These are phyloP conservation scores for Clinocottus analis DNA, from an alignment of 2,113 vertebrate genomes.

Conservation along the genomic window DNA sequence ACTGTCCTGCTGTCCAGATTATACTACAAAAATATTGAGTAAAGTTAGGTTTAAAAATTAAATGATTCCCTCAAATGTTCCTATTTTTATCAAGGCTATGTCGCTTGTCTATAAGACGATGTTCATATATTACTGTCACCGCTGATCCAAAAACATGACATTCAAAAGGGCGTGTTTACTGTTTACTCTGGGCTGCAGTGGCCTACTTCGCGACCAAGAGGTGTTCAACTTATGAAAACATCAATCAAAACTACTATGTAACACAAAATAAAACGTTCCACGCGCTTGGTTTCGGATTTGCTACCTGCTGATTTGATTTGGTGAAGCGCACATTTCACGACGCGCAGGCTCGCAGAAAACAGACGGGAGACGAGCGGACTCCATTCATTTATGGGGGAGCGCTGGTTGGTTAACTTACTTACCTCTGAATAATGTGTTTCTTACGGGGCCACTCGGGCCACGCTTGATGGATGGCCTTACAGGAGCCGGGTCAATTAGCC, in stretches of 20 bases:
- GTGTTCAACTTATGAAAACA: not conserved
- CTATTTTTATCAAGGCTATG: too few species aligned
- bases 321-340: not conserved
- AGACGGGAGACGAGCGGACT: constrained; percentile 54
- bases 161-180: not conserved
- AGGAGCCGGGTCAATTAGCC: constrained; percentile 85
- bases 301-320: not conserved
- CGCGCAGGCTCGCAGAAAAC: not conserved
- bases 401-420: constrained; percentile 80
- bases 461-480: constrained; percentile 85
- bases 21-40: not conserved
- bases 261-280: constrained; percentile 4
- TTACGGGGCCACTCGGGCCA: constrained; percentile 73
- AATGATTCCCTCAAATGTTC: not conserved
- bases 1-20: not conserved
- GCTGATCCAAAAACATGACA: not conserved
- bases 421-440: constrained; percentile 82
- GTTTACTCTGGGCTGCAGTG: not conserved
- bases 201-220: not conserved
- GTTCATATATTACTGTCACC: not conserved
- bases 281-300: not conserved
- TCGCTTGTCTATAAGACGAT: not conserved
- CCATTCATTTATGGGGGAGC: constrained; percentile 69
- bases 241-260: not conserved
- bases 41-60: not conserved